Conservation (phyloP, 2,113 vertebrate species). For the Chunga burmeisteri region DNA sequence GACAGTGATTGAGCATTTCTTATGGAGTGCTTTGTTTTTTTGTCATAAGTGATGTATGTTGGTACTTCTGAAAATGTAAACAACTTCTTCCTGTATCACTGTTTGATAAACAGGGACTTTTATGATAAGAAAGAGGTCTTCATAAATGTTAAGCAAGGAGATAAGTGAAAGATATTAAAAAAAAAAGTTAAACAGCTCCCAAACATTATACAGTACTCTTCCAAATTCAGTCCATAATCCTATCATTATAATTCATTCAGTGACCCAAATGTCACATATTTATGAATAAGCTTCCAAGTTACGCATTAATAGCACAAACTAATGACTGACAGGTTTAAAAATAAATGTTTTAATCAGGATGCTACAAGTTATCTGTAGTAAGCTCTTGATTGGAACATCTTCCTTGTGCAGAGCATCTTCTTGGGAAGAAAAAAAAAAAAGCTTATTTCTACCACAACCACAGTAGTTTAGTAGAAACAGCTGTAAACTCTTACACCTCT, state of each 20-base stretch:
- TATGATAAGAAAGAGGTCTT: conserved; percentile 72
- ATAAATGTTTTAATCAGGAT: conserved; percentile 45
- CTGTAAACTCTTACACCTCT: not conserved
- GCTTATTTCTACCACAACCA: not conserved
- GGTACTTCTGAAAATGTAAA: conserved; percentile 84
- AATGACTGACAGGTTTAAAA: conserved; percentile 51
- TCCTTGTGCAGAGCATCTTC: conserved; percentile 11
- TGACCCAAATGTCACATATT: conserved; percentile 35
- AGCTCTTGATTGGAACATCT: conserved; percentile 21
- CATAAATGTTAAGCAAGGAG: conserved; percentile 60
- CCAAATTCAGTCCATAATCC: conserved; percentile 8
- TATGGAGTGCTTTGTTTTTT: conserved; percentile 82
- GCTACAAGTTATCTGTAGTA: conserved; percentile 11
- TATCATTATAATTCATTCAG: conserved; percentile 27
- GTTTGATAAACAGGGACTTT: conserved; percentile 78
- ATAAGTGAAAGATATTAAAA: conserved; percentile 50
- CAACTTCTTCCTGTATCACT: conserved; percentile 81
- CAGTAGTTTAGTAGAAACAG: not conserved
- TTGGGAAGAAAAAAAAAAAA: not conserved
- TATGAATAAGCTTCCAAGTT: conserved; percentile 35
- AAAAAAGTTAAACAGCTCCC: not conserved
- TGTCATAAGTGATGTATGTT: conserved; percentile 86
- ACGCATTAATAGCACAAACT: not conserved
- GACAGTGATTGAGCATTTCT: conserved; percentile 86
- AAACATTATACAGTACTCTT: not conserved